Evolutionary conservation across 2,888 invertebrate species (phyloP).

Genomic region (Lapara coniferarum): DNA sequence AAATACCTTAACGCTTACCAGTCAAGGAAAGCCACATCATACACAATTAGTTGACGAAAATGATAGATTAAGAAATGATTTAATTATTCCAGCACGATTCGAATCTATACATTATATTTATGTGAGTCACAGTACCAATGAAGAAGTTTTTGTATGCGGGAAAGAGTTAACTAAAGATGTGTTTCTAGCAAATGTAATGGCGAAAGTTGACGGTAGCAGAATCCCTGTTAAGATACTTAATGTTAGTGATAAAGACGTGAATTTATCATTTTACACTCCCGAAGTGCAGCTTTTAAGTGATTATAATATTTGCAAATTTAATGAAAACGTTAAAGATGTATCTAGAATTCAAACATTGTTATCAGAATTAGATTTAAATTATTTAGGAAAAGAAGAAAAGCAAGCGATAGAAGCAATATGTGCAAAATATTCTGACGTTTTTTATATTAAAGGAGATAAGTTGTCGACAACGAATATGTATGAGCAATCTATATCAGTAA

Average conservation of each 20-base stretch:
- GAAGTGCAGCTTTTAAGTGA: no score
- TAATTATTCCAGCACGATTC: constrained; percentile 9
- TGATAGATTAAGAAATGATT: background rate
- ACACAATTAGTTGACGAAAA: background rate
- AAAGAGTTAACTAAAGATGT: constrained; percentile 5
- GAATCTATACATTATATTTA: constrained; percentile 7
- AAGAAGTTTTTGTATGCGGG: background rate
- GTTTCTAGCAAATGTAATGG: background rate
- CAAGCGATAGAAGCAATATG: no score
- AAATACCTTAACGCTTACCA: background rate
- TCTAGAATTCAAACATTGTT: no score
- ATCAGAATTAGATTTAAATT: no score
- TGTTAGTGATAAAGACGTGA: background rate
- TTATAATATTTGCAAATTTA: no score
- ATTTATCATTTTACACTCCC: background rate
- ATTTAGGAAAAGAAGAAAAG: no score
- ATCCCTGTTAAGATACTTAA: background rate
- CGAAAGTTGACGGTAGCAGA: constrained; percentile 26
- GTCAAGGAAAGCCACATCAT: background rate
- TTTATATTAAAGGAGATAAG: no score
- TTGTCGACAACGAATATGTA: no score
- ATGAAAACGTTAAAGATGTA: no score
- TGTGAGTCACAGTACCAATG: background rate
- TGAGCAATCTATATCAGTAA: no score
- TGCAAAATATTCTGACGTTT: no score